phyloP scores from a whole-genome alignment of 2,113 vertebrate genomes.

The Lichenostomus cassidix region DNA sequence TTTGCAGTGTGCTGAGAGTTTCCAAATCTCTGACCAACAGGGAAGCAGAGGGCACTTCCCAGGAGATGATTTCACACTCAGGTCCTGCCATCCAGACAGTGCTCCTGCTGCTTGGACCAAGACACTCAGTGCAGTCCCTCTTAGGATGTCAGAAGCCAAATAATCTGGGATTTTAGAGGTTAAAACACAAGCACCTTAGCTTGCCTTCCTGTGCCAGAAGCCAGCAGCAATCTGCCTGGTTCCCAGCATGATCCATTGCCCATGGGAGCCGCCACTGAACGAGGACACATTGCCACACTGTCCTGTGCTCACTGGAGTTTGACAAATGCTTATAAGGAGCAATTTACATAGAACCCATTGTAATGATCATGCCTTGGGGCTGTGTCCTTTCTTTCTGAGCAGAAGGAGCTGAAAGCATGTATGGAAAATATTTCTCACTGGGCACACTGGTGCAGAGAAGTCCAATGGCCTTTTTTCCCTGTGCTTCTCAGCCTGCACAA shows the following conservation, averaged over 20 bases:
- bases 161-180: not conserved
- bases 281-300: not conserved
- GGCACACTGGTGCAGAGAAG: not conserved
- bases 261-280: not conserved
- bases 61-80: accelerated
- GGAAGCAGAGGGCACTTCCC: not conserved
- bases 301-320: not conserved
- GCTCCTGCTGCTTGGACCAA: not conserved
- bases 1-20: not conserved
- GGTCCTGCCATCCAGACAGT: not conserved
- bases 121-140: too few species aligned
- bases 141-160: not conserved
- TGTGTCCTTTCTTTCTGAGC: slow-evolving; percentile 10
- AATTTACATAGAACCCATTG: slow-evolving; percentile 25
- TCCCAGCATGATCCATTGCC: not conserved
- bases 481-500: not conserved
- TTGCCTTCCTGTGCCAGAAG: not conserved
- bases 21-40: not conserved
- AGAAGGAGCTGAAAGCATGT: slow-evolving; percentile 16
- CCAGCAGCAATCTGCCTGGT: not conserved
- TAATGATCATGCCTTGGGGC: not conserved
- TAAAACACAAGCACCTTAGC: not conserved
- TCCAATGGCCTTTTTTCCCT: not conserved
- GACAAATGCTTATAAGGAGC: not conserved
- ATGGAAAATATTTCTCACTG: slow-evolving; percentile 41